phyloP scores from a whole-genome alignment of 2,888 invertebrate genomes.

The Diaprepes abbreviatus region DNA sequence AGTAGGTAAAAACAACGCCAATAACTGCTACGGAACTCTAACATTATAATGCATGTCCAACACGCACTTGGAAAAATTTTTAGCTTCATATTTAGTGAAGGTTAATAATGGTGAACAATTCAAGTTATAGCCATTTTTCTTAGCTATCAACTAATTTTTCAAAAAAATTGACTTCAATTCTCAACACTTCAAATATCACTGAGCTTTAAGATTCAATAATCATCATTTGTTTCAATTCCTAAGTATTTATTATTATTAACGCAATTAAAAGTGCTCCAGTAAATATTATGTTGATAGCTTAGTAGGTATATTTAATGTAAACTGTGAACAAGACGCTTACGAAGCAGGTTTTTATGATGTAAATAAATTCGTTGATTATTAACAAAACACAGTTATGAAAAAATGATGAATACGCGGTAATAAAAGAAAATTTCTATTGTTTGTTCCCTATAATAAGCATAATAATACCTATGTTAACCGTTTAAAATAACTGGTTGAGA shows the following conservation, averaged over 20 bases:
- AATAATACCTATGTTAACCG: not conserved
- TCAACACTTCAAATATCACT: too few relatives aligned
- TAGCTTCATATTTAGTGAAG: too few relatives aligned
- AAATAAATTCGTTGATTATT: not conserved
- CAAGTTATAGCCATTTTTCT: too few relatives aligned
- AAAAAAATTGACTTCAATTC: too few relatives aligned
- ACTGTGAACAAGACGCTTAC: not conserved
- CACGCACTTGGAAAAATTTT: too few relatives aligned
- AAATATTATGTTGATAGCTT: not conserved
- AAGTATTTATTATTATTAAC: not conserved
- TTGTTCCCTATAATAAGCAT: not conserved
- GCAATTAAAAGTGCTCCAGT: not conserved
- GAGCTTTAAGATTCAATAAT: too few relatives aligned
- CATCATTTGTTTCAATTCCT: too few relatives aligned
- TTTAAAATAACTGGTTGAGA: not conserved
- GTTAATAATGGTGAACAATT: too few relatives aligned
- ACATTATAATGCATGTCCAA: too few relatives aligned
- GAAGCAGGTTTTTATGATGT: not conserved
- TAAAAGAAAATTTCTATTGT: slow-evolving; percentile 5
- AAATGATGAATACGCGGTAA: not conserved
- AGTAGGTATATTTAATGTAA: not conserved
- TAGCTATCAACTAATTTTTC: too few relatives aligned
- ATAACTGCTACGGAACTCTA: too few relatives aligned
- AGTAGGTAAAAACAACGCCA: too few relatives aligned
- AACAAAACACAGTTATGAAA: not conserved